Evolutionary conservation across 2,888 invertebrate species (phyloP).

Genomic region (Drosophila rubida): DNA sequence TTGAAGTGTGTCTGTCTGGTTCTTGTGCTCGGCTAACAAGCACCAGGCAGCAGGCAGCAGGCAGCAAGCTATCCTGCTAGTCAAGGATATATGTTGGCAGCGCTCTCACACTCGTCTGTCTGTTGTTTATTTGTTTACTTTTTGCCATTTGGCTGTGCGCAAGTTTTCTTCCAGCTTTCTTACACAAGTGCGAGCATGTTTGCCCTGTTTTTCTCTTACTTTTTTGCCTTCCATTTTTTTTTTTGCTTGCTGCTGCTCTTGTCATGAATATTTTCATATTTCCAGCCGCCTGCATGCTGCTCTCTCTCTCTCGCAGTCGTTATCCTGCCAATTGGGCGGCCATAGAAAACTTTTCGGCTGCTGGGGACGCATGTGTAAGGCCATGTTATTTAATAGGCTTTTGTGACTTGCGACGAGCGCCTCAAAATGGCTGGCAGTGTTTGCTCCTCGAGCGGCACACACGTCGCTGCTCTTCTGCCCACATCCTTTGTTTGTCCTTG

Average conservation of each 20-base stretch:
- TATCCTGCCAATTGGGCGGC: constrained; percentile 73
- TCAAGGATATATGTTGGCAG: constrained; percentile 44
- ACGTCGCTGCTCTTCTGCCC: constrained; percentile 16
- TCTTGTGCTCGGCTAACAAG: constrained; percentile 41
- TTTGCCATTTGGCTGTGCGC: constrained; percentile 70
- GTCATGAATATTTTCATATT: constrained; percentile 77
- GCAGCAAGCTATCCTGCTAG: constrained; percentile 19
- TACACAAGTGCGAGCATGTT: constrained; percentile 16
- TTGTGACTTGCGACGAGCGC: constrained; percentile 57
- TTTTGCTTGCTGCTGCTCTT: constrained; percentile 18
- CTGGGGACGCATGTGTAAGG: constrained; percentile 66
- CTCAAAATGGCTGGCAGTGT: constrained; percentile 23
- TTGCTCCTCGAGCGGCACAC: constrained; percentile 34
- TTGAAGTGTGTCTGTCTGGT: constrained; percentile 30
- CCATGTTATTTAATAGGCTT: constrained; percentile 78
- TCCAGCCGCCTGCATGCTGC: constrained; percentile 54
- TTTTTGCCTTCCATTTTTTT: background rate
- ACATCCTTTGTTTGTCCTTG: constrained; percentile 13
- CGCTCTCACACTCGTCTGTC: constrained; percentile 23
- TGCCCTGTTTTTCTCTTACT: constrained; percentile 23
- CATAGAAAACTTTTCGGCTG: constrained; percentile 60
- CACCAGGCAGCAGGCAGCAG: constrained; percentile 21
- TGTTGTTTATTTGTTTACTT: constrained; percentile 79
- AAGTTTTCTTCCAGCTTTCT: constrained; percentile 57
- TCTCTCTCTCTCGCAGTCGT: constrained; percentile 31